These are phyloP conservation scores for Dasypogon diadema DNA, from an alignment of 2,888 invertebrate species.

Conservation along the genomic window DNA sequence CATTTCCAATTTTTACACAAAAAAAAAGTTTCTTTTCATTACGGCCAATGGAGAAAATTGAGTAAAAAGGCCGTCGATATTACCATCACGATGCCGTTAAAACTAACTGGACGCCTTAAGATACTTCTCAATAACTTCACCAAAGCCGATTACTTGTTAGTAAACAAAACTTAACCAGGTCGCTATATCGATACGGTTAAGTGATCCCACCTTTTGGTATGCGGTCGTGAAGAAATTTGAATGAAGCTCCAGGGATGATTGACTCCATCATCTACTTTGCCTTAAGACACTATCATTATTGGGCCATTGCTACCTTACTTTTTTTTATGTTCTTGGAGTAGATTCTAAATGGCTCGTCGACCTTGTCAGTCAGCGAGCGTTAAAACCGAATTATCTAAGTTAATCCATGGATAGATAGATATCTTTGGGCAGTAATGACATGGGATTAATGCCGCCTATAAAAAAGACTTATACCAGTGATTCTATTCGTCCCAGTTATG, in stretches of 20 bases:
- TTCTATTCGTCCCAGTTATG: neutral
- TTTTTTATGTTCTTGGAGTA: neutral
- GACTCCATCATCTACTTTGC: neutral
- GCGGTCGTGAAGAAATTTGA: conserved; percentile 14
- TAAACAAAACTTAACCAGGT: conserved; percentile 33
- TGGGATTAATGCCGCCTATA: neutral
- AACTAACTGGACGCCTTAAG: conserved; percentile 35
- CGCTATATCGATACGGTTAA: neutral
- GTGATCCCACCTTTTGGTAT: neutral
- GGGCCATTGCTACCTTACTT: neutral
- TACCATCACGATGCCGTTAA: conserved; percentile 20
- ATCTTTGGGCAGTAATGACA: neutral
- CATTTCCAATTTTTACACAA: neutral
- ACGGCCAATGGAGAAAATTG: neutral
- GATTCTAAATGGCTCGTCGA: neutral
- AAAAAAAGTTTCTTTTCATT: conserved; percentile 8
- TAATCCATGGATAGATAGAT: neutral
- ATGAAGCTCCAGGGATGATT: neutral
- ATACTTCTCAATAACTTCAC: conserved; percentile 14
- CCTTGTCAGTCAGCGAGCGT: neutral
- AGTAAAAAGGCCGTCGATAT: conserved; percentile 14
- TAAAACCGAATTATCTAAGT: neutral
- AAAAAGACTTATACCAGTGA: neutral
- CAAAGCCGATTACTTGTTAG: conserved; percentile 18
- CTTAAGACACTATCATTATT: conserved; percentile 13